Evolutionary conservation across 2,888 invertebrate genomes (phyloP), one percentile per base, ranked within the genome.

Genomic region (Acrobasis consociella): DNA sequence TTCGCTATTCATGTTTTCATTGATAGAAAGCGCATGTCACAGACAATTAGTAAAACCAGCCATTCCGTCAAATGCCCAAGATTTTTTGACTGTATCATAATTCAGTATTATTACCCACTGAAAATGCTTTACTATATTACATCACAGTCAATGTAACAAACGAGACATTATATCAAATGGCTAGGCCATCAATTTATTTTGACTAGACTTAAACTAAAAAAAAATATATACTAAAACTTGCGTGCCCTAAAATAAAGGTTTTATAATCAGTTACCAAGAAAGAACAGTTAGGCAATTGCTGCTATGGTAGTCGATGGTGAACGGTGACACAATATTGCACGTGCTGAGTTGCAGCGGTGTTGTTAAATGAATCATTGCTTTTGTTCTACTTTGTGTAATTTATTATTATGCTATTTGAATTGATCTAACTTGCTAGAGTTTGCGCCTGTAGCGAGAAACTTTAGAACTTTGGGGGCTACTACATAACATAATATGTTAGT

Each of bases 281-380:
- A 2, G n/a, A 15, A 2, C 52, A 11, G 52, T 52, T 52, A 37
- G n/a, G 52, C 31, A 52, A 52, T 52, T 13, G 46, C 55, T 16
- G 55, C 55, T 5, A 39, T 39, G 55, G 39, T 55, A 10, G 55
- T 55, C 16, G 55, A 39, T 39, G 39, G 55, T 55, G 55, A 55
- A 16, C n/a, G 55, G 55, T 55, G 55, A 55, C 55, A 55, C 55
- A 55, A 39, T 39, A 46, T 39, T 39, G 39, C 55, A 55, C 55
- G 39, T 55, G 38, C 16, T 16, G 15, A 2, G 39, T 16, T 39
- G 52, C 52, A 52, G 13, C 46, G 46, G 46, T 46, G 46, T 46
- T 39, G 55, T 55, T 55, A 55, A 55, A 39, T 55, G 55, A 55
- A 16, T 55, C 55, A 55, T 38, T 16, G 55, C 55, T 55, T 55